Evolutionary conservation across 2,113 vertebrate species (phyloP).

Genomic region (Campylorhamphus procurvoides): DNA sequence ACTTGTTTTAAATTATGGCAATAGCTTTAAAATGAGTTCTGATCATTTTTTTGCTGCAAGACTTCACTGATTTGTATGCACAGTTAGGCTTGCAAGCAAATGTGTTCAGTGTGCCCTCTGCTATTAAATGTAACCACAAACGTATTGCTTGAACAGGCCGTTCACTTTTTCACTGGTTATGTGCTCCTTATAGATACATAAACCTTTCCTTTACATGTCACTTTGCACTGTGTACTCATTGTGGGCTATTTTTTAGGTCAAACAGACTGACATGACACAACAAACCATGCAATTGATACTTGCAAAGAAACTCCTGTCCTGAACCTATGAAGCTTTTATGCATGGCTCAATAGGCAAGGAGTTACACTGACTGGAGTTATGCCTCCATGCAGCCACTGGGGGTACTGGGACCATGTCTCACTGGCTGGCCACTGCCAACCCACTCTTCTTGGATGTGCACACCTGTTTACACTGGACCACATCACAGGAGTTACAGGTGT

Average conservation of each 20-base stretch:
- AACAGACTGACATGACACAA: neutral
- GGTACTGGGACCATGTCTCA: rapidly evolving
- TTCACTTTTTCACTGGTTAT: neutral
- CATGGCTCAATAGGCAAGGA: rapidly evolving
- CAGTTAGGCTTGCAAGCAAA: neutral
- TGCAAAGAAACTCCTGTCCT: neutral
- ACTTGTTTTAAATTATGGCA: constrained; percentile 4
- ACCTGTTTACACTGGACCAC: neutral
- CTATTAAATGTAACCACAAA: neutral
- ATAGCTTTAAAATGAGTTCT: constrained; percentile 4
- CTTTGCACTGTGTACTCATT: neutral
- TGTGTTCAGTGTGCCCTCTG: neutral
- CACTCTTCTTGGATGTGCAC: neutral
- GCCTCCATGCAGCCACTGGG: rapidly evolving
- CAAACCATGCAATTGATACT: neutral
- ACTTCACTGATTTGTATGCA: neutral
- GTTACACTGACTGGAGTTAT: neutral
- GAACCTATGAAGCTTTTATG: neutral
- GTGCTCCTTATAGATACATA: neutral
- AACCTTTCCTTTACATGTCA: neutral
- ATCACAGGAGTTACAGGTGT: neutral
- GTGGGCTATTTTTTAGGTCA: neutral
- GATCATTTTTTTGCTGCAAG: neutral
- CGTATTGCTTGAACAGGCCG: neutral
- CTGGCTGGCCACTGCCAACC: neutral